Conservation (phyloP, 2,888 invertebrate genomes). For the Steinernema hermaphroditum region DNA sequence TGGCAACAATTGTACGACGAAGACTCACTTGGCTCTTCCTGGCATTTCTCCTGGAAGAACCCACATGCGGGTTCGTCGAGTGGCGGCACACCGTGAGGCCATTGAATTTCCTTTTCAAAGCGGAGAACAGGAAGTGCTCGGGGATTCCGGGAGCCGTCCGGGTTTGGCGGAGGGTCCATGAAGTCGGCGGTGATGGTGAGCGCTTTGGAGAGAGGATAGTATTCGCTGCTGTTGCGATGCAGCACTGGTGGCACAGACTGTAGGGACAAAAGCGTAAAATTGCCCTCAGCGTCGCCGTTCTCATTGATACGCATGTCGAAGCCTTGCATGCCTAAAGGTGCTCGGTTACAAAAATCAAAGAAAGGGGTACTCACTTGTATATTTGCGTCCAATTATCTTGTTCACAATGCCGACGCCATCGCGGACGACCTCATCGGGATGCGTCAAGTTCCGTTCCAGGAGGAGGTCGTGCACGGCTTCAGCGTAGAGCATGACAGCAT, state of each 20-base stretch:
- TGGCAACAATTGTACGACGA: background rate
- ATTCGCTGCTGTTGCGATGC: conserved; percentile 44
- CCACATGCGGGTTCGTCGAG: conserved; percentile 82
- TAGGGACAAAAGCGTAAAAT: conserved; percentile 82
- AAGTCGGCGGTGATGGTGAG: conserved; percentile 61
- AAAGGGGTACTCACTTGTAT: conserved; percentile 54
- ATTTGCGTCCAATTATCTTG: conserved; percentile 78
- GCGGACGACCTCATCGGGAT: conserved; percentile 66
- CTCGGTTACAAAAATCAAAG: background rate
- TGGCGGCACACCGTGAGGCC: conserved; percentile 79
- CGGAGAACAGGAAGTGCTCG: conserved; percentile 33
- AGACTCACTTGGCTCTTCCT: conserved; percentile 32
- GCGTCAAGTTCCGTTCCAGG: conserved; percentile 68
- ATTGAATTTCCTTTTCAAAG: conserved; percentile 71
- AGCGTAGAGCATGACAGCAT: conserved; percentile 85
- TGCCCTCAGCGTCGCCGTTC: conserved; percentile 87
- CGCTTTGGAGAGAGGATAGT: conserved; percentile 60
- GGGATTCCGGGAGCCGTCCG: conserved; percentile 40
- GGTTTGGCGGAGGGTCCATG: conserved; percentile 41
- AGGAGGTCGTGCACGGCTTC: conserved; percentile 79
- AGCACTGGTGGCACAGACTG: conserved; percentile 68
- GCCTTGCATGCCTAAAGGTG: conserved; percentile 83
- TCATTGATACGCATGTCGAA: conserved; percentile 85
- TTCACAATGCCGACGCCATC: conserved; percentile 79
- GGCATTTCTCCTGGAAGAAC: conserved; percentile 70